Evolutionary conservation across 2,797 vertebrate genomes (phyloP).

Genomic region (Tokudaia tokunoshimensis): DNA sequence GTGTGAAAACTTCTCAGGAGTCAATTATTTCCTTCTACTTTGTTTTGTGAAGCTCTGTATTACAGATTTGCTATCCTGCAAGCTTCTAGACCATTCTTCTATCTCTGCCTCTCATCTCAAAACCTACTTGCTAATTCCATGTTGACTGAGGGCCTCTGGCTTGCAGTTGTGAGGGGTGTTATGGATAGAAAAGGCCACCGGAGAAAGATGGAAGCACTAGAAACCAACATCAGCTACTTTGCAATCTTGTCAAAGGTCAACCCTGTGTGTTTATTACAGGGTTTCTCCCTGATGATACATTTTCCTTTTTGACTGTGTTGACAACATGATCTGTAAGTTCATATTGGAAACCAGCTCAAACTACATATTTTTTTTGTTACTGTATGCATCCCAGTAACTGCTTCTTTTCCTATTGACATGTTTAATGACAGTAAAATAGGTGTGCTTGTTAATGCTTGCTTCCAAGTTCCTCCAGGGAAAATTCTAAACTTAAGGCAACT

Average conservation of each 20-base stretch:
- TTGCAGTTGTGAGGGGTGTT: not conserved
- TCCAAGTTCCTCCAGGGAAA: conserved; percentile 33
- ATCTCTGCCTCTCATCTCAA: conserved; percentile 8
- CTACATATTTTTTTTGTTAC: conserved; percentile 66
- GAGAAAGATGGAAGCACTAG: conserved; percentile 10
- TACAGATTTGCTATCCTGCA: not conserved
- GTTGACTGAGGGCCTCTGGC: not conserved
- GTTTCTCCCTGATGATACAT: conserved; percentile 31
- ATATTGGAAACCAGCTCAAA: conserved; percentile 67
- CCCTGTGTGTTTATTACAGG: conserved; percentile 60
- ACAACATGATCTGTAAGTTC: conserved; percentile 75
- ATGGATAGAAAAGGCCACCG: not conserved
- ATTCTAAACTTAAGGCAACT: conserved; percentile 65
- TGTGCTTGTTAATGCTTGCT: conserved; percentile 58
- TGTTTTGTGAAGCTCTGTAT: not conserved
- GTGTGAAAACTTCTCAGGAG: not conserved
- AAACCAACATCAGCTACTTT: conserved; percentile 51
- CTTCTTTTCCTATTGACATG: conserved; percentile 72
- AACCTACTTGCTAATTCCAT: not conserved
- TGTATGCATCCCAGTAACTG: conserved; percentile 49
- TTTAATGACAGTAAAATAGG: conserved; percentile 67
- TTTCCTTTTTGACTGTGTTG: conserved; percentile 62
- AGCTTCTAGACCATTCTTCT: not conserved
- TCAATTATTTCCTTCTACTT: not conserved
- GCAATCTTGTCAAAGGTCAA: conserved; percentile 58